Base-by-base conservation (phyloP, 2,113 vertebrate genomes). In the Sisor rabdophorus region DNA sequence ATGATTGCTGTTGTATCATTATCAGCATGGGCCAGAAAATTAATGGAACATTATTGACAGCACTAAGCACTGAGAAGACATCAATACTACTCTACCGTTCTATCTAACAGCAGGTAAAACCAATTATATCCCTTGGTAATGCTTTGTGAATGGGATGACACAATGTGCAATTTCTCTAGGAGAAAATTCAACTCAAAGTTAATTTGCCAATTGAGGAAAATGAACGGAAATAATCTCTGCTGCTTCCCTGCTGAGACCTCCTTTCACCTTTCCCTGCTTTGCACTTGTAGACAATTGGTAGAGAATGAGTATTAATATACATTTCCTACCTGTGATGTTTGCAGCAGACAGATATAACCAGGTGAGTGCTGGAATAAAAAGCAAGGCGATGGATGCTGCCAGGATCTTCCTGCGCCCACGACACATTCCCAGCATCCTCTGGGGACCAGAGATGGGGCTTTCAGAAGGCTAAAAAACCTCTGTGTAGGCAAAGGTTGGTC, bases 371-470 rank as follows among this genome's bases (percentile, higher is more conserved):
- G 97, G 97, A 85, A 99, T 94, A 82, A 97, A 98, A 79, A 99
- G 93, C 85, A 96, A 81, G 19, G 92, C 96, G 77, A 98, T 87
- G 61, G 95, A 94, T 85, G 95, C 96, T 88, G 91, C 94, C 92
- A 99, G 90, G 92, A 99, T 96, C 91, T 97, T 98, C 93, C 96
- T 93, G 92, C 97, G 94, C 86, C 97, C 96, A 79, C 97, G 94
- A 92, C 96, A 99, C 92, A 99, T 94, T 89, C 95, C 97, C 93
- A 98, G 95, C 96, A 99, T 99, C 92, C 94, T 98, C 92, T 91
- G 93, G 80, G n/a, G 85, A 90, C 78, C 77, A 84, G 85, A 87
- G 80, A 63, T 54, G 58, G 79, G 88, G 85, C 84, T 87, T 88
- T 83, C 86, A 90, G 69, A 69, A 78, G 69, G 69, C 59, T 78